A percentile compares a stretch with the other conserved stretches of the same genome.
phyloP scores from a whole-genome alignment of 2,888 invertebrate genomes.

The Pheosia tremula region DNA sequence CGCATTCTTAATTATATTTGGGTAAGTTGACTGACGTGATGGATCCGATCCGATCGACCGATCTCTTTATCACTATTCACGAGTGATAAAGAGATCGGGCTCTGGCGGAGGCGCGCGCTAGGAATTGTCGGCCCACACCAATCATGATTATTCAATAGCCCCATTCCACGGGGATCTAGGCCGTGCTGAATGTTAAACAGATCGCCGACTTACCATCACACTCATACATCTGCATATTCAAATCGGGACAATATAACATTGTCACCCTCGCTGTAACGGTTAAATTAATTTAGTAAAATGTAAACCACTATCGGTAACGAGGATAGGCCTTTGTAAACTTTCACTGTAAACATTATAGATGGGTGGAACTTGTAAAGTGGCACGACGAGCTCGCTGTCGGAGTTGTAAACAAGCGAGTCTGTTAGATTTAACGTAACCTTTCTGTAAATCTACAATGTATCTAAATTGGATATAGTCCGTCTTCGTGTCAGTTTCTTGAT shows the following conservation, averaged over 20 bases:
- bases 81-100: constrained; percentile 48
- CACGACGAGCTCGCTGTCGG: constrained; percentile 23
- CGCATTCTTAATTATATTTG: neutral
- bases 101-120: constrained; percentile 40
- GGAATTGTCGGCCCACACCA: constrained; percentile 67
- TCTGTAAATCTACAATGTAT: constrained; percentile 16
- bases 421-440: constrained; percentile 23
- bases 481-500: neutral
- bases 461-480: constrained; percentile 10
- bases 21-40: constrained; percentile 12
- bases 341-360: constrained; percentile 24
- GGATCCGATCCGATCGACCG: too few species aligned
- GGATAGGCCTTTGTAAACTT: constrained; percentile 15
- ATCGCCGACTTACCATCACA: constrained; percentile 51
- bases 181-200: constrained; percentile 71
- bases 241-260: constrained; percentile 23
- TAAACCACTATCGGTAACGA: constrained; percentile 13
- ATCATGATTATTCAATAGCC: constrained; percentile 80
- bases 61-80: too few species aligned
- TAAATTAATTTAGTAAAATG: constrained; percentile 15
- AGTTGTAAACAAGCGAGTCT: constrained; percentile 32
- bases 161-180: constrained; percentile 63
- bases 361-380: constrained; percentile 27
- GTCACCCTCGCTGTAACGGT: constrained; percentile 11
- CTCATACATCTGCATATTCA: constrained; percentile 38